Evolutionary conservation across 2,888 invertebrate genomes (phyloP).

Genomic region (Brenthis ino): DNA sequence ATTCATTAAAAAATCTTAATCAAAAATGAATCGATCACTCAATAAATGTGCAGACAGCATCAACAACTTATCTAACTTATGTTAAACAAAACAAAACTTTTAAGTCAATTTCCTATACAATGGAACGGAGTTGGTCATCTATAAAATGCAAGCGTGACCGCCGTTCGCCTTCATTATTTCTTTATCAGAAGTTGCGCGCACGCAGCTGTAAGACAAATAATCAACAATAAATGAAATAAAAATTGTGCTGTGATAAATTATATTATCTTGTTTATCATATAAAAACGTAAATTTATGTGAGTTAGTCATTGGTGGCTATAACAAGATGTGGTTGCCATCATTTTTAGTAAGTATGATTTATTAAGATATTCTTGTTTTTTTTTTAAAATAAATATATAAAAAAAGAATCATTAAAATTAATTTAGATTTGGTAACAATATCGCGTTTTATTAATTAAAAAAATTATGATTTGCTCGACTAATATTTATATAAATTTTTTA

Average conservation of each 20-base stretch:
- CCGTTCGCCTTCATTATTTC: slow-evolving; percentile 65
- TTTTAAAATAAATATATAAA: background rate
- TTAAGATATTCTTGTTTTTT: background rate
- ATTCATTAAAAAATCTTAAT: slow-evolving; percentile 28
- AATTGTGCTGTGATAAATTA: slow-evolving; percentile 23
- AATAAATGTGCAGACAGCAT: slow-evolving; percentile 50
- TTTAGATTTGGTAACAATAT: too few relatives aligned
- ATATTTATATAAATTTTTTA: too few relatives aligned
- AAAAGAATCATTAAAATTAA: too few relatives aligned
- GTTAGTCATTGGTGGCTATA: slow-evolving; percentile 2
- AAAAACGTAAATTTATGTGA: slow-evolving; percentile 5
- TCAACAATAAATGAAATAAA: slow-evolving; percentile 16
- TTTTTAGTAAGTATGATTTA: slow-evolving; percentile 45
- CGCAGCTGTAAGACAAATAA: slow-evolving; percentile 48
- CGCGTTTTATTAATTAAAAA: too few relatives aligned
- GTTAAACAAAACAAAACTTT: slow-evolving; percentile 65
- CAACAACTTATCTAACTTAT: slow-evolving; percentile 68
- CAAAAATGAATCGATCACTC: slow-evolving; percentile 14
- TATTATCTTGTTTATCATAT: background rate
- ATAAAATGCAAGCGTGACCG: slow-evolving; percentile 67
- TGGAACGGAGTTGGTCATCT: slow-evolving; percentile 62
- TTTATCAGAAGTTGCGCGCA: slow-evolving; percentile 59
- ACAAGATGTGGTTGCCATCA: slow-evolving; percentile 56
- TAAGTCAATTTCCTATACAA: slow-evolving; percentile 61
- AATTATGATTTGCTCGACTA: too few relatives aligned